These are phyloP conservation scores for Rutpela maculata DNA, from an alignment of 2,888 invertebrate genomes.

Conservation along the genomic window DNA sequence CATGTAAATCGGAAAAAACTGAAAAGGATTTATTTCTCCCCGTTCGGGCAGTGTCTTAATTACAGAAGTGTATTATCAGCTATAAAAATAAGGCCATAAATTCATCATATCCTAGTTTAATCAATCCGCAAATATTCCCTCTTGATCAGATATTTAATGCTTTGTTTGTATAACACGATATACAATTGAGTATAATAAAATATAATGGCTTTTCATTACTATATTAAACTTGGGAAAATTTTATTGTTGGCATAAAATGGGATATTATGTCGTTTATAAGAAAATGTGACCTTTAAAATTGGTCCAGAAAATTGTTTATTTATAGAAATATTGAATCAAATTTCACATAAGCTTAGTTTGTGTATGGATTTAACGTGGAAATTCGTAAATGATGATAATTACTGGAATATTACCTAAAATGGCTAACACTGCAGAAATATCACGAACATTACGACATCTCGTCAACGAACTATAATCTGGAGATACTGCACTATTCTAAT, in stretches of 20 bases:
- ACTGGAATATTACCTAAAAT: too few species aligned
- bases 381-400: too few species aligned
- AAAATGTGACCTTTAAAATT: slow-evolving; percentile 8
- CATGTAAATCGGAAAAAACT: slow-evolving; percentile 1
- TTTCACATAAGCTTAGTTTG: too few species aligned
- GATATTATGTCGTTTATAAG: slow-evolving; percentile 27
- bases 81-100: slow-evolving; percentile 61
- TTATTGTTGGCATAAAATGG: slow-evolving; percentile 55
- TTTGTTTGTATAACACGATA: slow-evolving; percentile 62
- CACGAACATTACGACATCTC: too few species aligned
- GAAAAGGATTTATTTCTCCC: neutral
- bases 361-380: too few species aligned
- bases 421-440: too few species aligned
- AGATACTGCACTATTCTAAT: too few species aligned
- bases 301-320: neutral
- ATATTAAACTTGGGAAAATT: slow-evolving; percentile 59
- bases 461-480: too few species aligned
- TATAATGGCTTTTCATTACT: slow-evolving; percentile 63
- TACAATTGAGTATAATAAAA: slow-evolving; percentile 52
- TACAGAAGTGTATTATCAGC: slow-evolving; percentile 44
- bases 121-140: slow-evolving; percentile 64
- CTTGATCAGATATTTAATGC: slow-evolving; percentile 65
- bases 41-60: slow-evolving; percentile 26
- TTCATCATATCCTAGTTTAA: slow-evolving; percentile 59
- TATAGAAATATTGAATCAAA: neutral